Percentiles rank a stretch among this genome's conserved stretches.
These are phyloP conservation scores for Stegastes partitus DNA, from an alignment of 2,113 vertebrate species.

Conservation along the genomic window DNA sequence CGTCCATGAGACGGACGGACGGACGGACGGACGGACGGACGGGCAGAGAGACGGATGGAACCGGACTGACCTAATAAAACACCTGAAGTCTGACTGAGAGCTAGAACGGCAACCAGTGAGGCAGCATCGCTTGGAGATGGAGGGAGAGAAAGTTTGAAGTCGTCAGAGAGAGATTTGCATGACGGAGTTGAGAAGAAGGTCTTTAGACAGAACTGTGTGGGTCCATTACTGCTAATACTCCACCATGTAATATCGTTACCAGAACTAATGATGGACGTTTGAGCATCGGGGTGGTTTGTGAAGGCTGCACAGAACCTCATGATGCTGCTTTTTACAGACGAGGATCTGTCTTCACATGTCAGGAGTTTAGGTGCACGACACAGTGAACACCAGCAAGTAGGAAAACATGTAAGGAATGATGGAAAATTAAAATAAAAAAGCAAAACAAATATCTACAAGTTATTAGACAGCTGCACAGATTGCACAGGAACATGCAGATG, in stretches of 20 bases:
- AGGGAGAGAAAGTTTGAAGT: not conserved
- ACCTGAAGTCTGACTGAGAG: not conserved
- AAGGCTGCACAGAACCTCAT: not conserved
- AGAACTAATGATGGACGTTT: not conserved
- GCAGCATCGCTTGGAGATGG: not conserved
- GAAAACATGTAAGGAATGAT: too few species aligned
- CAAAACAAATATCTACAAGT: too few species aligned
- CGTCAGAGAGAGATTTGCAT: not conserved
- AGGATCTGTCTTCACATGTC: not conserved
- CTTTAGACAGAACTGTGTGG: not conserved
- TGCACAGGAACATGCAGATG: too few species aligned
- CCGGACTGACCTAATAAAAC: constrained; percentile 13
- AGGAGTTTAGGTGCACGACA: too few species aligned
- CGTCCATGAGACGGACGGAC: constrained; percentile 32
- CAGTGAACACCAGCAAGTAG: too few species aligned
- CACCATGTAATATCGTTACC: not conserved
- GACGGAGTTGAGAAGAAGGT: not conserved
- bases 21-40: not conserved
- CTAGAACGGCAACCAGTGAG: not conserved
- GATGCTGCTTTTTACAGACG: not conserved
- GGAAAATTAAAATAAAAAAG: too few species aligned
- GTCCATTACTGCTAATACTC: not conserved
- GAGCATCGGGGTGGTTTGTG: not conserved
- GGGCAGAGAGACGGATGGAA: constrained; percentile 1
- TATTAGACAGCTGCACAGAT: too few species aligned